Conservation (phyloP, 2,888 invertebrate species). For the Lithosia quadra region DNA sequence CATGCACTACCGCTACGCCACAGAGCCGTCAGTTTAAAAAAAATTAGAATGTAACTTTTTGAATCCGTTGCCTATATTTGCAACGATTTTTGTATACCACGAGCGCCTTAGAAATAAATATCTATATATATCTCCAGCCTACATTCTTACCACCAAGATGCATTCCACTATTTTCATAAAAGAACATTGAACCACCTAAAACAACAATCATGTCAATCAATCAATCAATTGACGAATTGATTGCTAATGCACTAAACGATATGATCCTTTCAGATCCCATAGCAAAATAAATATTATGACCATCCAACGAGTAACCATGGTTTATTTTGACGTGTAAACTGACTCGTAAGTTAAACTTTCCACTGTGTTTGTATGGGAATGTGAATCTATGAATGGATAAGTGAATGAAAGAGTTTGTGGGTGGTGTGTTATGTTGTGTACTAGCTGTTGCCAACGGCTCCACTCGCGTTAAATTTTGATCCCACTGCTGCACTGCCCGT, state of each 20-base stretch:
- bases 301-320: slow-evolving; percentile 49
- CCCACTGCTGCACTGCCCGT: too few relatives aligned
- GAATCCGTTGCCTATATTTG: not conserved
- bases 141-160: not conserved
- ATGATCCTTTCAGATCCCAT: slow-evolving; percentile 58
- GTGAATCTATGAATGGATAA: slow-evolving; percentile 41
- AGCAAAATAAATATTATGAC: slow-evolving; percentile 62
- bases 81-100: not conserved
- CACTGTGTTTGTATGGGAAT: slow-evolving; percentile 35
- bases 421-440: not conserved
- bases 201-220: slow-evolving; percentile 54
- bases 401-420: not conserved
- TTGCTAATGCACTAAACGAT: slow-evolving; percentile 57
- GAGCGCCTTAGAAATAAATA: not conserved
- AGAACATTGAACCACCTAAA: slow-evolving; percentile 50
- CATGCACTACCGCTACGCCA: too few relatives aligned
- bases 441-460: too few relatives aligned
- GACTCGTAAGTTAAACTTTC: slow-evolving; percentile 43
- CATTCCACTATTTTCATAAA: slow-evolving; percentile 41
- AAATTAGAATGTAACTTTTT: not conserved
- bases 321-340: slow-evolving; percentile 45
- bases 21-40: too few relatives aligned
- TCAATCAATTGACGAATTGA: slow-evolving; percentile 53
- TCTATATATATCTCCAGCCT: not conserved
- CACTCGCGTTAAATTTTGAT: too few relatives aligned